Evolutionary conservation across 2,113 vertebrate genomes (phyloP), one percentile per base, ranked within the genome.

Genomic region (Mystacornis crossleyi): DNA sequence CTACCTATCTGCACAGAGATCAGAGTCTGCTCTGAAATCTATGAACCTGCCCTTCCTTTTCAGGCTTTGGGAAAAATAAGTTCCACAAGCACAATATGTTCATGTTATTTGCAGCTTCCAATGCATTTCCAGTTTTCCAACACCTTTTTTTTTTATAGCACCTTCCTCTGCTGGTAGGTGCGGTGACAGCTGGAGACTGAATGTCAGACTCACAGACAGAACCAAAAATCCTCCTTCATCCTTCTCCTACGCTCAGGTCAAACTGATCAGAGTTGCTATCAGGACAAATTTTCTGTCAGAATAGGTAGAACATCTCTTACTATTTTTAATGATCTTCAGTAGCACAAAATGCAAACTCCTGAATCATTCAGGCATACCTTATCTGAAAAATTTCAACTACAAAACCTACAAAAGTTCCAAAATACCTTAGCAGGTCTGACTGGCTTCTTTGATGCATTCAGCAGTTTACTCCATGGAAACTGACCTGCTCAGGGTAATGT

Each of bases 181-280:
- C 80, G 81, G 50, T 62, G 85, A 92, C 90, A 96, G 86, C 79
- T 86, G 74, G 45, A 96, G 42, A 58, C n/a, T 80, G 91, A 87
- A 93, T 58, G 67, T 81, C 93, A 95, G 67, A 81, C 26, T 61
- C 34, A 10, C 18, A 77, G 21, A 74, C 26, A 74, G 47, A 31
- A 86, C 17, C 50, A 92, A 90, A 96, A 86, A 66, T 77, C 74
- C 45, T 80, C 34, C 26, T 75, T 88, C 90, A 80, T 74, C 65
- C 62, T 75, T 43, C 74, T 71, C 86, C 78, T 61, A 36, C 0
- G 0, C 57, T 72, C 79, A 80, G 74, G 61, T 78, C 60, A 95
- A 38, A 91, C 28, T 31, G 43, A 88, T 94, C 61, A 48, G 40
- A 61, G 24, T 12, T 45, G 23, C 33, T 61, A 69, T 34, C 11